Evolutionary conservation across 2,797 vertebrate genomes (phyloP), one percentile per base, ranked within the genome.

Genomic region (Enoplosus armatus): DNA sequence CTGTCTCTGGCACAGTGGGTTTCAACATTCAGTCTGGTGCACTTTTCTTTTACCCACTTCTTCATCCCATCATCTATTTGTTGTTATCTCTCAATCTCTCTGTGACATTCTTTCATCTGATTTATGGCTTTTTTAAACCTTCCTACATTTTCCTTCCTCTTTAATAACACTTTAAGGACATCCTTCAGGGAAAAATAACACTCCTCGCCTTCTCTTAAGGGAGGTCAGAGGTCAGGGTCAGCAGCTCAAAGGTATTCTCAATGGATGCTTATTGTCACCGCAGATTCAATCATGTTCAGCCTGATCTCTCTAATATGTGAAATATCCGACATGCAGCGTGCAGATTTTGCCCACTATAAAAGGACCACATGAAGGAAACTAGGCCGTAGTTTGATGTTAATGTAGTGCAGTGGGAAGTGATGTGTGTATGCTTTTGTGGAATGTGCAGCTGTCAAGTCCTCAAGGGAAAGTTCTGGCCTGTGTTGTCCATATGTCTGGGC

Each of bases 181-280:
- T 18, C 35, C 31, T 10, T 2, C 0, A 64, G 31, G 65, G 48
- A 37, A 15, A 48, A 45, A 74, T 14, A 39, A 6, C 45, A 5
- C 20, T 16, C 60, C 37, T 14, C 0, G 8, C 51, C 51, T 54
- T 24, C 27, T 69, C 51, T n/a, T 58, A 8, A 9, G 8, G 54
- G 53, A 55, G 65, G 60, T 70, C 71, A 75, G 31, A 77, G 51
- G 61, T 59, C 69, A 31, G n/a, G 56, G 12, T 37, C 35, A 16
- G 29, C 24, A 7, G 4, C 53, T 31, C 27, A 16, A 47, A 43
- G 61, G 9, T 61, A 5, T 41, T 26, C 12, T 39, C 56, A 24
- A 2, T 12, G 43, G 5, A 43, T 12, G 9, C 37, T 60, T 41
- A 16, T 7, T 24, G 56, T n/a, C n/a, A 15, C 6, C 6, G 2